These are phyloP conservation scores for Sitta carolinensis DNA, from an alignment of 2,797 vertebrate species.

Conservation along the genomic window DNA sequence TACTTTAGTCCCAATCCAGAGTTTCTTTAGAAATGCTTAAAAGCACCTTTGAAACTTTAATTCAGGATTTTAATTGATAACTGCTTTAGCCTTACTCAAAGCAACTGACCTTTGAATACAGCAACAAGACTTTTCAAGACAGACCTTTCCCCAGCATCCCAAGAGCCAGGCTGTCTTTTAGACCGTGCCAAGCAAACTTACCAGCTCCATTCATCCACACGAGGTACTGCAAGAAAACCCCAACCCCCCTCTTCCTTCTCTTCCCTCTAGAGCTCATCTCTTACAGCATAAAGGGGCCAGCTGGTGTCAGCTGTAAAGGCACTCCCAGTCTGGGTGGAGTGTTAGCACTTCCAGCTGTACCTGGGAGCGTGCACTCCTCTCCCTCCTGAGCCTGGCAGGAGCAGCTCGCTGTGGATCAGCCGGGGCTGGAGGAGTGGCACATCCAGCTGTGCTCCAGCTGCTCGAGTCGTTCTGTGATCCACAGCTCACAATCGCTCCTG, in stretches of 20 bases:
- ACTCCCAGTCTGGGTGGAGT: background rate
- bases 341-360: background rate
- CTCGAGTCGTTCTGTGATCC: background rate
- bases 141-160: accelerated
- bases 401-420: background rate
- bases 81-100: background rate
- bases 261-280: background rate
- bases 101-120: background rate
- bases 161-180: no score
- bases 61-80: background rate
- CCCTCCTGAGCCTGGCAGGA: background rate
- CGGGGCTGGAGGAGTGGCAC: accelerated
- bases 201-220: background rate
- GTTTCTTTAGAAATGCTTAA: background rate
- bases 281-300: background rate
- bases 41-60: background rate
- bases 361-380: accelerated
- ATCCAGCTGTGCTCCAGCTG: background rate
- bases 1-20: background rate
- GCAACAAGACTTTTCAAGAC: background rate
- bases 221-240: accelerated
- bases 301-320: background rate
- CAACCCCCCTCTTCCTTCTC: accelerated
- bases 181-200: background rate
- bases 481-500: background rate